Percentiles rank a stretch among this genome's conserved stretches.
Conservation (phyloP, 2,888 invertebrate species). For the Nowickia ferox region DNA sequence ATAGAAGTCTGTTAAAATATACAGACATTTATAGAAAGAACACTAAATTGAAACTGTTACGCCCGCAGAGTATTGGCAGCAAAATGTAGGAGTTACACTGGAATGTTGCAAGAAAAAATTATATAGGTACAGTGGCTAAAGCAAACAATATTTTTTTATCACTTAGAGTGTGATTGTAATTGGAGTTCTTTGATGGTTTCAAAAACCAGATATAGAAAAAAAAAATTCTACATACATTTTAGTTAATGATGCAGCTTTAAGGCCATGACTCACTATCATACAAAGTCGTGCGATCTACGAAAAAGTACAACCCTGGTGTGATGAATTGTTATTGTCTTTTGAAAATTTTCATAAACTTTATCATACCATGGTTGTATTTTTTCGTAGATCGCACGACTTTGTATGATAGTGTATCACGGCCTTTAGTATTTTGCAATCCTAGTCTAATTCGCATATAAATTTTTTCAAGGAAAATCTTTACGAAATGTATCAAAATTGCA, state of each 20-base stretch:
- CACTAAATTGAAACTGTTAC: slow-evolving; percentile 68
- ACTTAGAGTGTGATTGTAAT: not conserved
- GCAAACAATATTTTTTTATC: not conserved
- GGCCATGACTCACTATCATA: no score
- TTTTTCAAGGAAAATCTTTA: not conserved
- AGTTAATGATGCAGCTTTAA: not conserved
- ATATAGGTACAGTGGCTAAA: slow-evolving; percentile 43
- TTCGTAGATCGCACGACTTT: no score
- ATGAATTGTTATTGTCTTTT: no score
- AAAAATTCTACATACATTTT: not conserved
- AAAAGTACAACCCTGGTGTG: no score
- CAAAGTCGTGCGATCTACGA: no score
- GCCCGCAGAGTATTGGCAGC: slow-evolving; percentile 66
- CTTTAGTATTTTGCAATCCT: no score
- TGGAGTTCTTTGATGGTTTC: not conserved
- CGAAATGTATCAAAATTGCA: no score
- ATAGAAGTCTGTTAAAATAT: slow-evolving; percentile 56
- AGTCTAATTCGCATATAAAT: not conserved
- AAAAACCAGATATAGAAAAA: not conserved
- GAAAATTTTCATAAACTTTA: no score
- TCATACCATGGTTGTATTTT: no score
- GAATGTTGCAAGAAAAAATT: slow-evolving; percentile 4
- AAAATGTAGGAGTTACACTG: slow-evolving; percentile 17
- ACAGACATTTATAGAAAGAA: slow-evolving; percentile 24
- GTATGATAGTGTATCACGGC: no score